These are phyloP conservation scores for Dryas iulia DNA, from an alignment of 1,140 invertebrate species.

Conservation along the genomic window DNA sequence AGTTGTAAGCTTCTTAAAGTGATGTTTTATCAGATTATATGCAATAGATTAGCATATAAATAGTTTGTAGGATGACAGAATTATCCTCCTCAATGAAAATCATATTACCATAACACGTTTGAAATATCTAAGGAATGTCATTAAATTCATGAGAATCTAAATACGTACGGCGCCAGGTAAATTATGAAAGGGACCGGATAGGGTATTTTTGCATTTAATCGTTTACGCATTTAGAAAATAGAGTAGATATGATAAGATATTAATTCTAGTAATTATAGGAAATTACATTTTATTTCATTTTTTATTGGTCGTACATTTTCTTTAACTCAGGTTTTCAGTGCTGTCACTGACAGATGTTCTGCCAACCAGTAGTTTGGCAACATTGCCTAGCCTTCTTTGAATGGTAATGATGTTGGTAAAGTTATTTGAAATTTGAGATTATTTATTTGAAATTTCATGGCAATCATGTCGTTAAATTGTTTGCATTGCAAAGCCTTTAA, in stretches of 20 bases:
- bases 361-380: too few relatives aligned
- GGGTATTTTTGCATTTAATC: conserved; percentile 23
- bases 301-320: too few relatives aligned
- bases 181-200: conserved; percentile 21
- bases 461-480: too few relatives aligned
- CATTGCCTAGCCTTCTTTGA: too few relatives aligned
- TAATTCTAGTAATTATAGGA: not conserved
- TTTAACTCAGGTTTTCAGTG: too few relatives aligned
- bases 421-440: too few relatives aligned
- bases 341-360: too few relatives aligned
- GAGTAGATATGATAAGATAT: not conserved
- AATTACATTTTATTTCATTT: not conserved
- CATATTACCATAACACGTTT: conserved; percentile 31
- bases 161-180: conserved; percentile 27
- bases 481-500: too few relatives aligned
- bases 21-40: not conserved
- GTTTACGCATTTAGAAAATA: conserved; percentile 1
- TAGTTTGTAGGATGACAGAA: conserved; percentile 6
- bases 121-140: conserved; percentile 30
- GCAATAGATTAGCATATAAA: conserved; percentile 20
- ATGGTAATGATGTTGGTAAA: too few relatives aligned
- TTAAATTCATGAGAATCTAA: conserved; percentile 29
- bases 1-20: not conserved
- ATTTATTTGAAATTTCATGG: too few relatives aligned
- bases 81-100: conserved; percentile 23